phyloP scores from a whole-genome alignment of 2,113 vertebrate species.

The Amphiprion ocellaris region DNA sequence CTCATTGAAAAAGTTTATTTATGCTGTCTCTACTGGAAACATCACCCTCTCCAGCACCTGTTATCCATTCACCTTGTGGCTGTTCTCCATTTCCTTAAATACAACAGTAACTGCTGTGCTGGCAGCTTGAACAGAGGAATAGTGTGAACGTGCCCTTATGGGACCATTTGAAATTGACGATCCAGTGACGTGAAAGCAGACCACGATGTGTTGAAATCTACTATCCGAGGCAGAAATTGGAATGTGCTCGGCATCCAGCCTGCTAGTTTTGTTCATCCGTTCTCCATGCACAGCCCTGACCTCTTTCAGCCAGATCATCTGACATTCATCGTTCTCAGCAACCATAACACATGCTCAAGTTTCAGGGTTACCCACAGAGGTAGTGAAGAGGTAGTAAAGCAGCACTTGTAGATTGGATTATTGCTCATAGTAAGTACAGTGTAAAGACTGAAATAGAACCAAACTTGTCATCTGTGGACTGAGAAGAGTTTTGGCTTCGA shows the following conservation, averaged over 20 bases:
- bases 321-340: constrained; percentile 53
- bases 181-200: constrained; percentile 14
- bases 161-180: constrained; percentile 9
- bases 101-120: neutral
- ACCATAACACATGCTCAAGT: constrained; percentile 50
- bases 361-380: constrained; percentile 35
- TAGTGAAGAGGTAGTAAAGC: constrained; percentile 37
- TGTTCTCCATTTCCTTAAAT: neutral
- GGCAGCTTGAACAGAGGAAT: constrained; percentile 1
- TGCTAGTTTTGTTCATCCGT: constrained; percentile 1
- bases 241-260: neutral
- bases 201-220: constrained; percentile 45
- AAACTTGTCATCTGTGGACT: constrained; percentile 12
- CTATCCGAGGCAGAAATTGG: neutral
- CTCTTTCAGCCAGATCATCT: constrained; percentile 19
- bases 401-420: neutral
- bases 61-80: constrained; percentile 1
- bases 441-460: constrained; percentile 32
- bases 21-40: neutral
- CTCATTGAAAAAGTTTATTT: neutral
- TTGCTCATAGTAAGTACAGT: neutral
- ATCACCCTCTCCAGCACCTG: neutral
- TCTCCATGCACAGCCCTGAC: constrained; percentile 14
- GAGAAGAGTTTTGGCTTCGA: constrained; percentile 3
- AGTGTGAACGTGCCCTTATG: constrained; percentile 7